These are phyloP conservation scores for Melolontha melolontha DNA, from an alignment of 2,888 invertebrate genomes.

Conservation along the genomic window DNA sequence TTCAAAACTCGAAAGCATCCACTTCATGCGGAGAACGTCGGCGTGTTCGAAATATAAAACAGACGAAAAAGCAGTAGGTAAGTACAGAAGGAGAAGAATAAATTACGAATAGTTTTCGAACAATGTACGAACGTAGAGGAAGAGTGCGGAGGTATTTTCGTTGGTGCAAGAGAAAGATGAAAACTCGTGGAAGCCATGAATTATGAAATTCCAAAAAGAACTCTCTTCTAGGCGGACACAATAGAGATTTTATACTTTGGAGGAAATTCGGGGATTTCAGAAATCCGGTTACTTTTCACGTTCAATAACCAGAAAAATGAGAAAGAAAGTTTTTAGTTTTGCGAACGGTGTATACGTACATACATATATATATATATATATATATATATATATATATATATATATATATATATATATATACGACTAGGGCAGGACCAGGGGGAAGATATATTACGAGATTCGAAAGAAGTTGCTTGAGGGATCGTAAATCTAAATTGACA, in stretches of 20 bases:
- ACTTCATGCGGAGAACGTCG: constrained; percentile 1
- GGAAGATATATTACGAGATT: background rate
- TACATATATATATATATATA: too few relatives aligned
- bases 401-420: background rate
- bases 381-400: too few relatives aligned
- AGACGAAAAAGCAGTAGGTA: constrained; percentile 5
- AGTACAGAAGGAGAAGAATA: constrained; percentile 42
- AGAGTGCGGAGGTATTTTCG: background rate
- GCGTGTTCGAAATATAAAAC: constrained; percentile 22
- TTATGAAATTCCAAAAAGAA: constrained; percentile 57
- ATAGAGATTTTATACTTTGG: constrained; percentile 55
- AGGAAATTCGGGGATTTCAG: constrained; percentile 55
- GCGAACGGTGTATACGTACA: background rate
- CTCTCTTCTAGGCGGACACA: constrained; percentile 49
- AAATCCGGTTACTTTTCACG: constrained; percentile 57
- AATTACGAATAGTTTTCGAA: constrained; percentile 50
- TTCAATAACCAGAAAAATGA: constrained; percentile 57
- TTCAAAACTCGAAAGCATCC: constrained; percentile 18
- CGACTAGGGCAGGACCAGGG: background rate
- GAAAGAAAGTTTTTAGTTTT: constrained; percentile 50
- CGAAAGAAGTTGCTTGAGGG: background rate
- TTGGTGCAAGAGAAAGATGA: constrained; percentile 21
- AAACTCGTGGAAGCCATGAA: constrained; percentile 50
- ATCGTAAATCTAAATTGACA: constrained; percentile 35
- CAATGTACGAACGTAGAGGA: constrained; percentile 43